Conservation (phyloP, 2,113 vertebrate species). For the Odontophorus gujanensis region DNA sequence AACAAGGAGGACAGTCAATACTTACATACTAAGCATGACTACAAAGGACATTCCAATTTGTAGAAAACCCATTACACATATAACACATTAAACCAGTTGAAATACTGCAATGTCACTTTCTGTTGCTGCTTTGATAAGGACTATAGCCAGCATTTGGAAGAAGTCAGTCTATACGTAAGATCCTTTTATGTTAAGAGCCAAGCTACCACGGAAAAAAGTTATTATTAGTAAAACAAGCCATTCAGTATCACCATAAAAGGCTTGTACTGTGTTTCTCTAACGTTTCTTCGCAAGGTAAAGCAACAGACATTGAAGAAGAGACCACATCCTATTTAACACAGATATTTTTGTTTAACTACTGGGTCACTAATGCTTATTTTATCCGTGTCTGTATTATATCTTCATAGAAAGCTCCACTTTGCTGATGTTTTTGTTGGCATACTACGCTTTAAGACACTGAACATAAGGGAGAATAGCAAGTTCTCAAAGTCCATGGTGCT, state of each 20-base stretch:
- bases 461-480: neutral
- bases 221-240: neutral
- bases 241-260: neutral
- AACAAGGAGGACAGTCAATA: neutral
- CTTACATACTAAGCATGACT: neutral
- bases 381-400: neutral
- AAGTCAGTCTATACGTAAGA: neutral
- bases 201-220: neutral
- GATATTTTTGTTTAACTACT: neutral
- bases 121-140: neutral
- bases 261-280: neutral
- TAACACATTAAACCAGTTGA: neutral
- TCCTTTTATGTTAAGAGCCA: neutral
- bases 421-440: neutral
- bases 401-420: neutral
- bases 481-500: neutral
- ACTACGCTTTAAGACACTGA: neutral
- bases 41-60: neutral
- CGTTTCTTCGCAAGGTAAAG: neutral
- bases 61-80: neutral
- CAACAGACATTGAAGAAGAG: neutral
- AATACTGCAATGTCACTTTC: neutral
- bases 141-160: neutral
- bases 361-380: neutral
- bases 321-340: neutral